Percentiles rank a stretch among this genome's conserved stretches.
Evolutionary conservation across 2,113 vertebrate genomes (phyloP).

Genomic region (Rousettus leschenaultii): DNA sequence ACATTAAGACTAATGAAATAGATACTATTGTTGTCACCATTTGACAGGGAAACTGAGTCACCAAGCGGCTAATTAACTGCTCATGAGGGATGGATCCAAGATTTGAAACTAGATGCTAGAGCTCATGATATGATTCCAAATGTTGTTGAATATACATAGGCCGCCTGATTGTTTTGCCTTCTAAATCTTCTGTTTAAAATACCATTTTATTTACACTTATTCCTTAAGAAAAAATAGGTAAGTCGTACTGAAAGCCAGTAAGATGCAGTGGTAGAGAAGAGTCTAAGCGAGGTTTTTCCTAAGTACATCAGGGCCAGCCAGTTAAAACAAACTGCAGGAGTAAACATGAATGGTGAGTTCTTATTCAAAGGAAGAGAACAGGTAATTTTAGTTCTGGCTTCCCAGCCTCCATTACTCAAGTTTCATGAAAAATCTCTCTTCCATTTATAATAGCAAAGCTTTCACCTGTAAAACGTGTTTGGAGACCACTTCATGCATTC

Average conservation of each 20-base stretch:
- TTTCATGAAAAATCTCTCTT: neutral
- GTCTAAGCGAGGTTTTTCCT: neutral
- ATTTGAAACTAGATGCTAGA: neutral
- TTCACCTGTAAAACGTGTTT: neutral
- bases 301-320: neutral
- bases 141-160: neutral
- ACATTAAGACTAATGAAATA: neutral
- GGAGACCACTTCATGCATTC: neutral
- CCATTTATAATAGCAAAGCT: neutral
- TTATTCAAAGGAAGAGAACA: neutral
- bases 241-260: neutral
- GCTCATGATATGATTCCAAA: neutral
- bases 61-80: neutral
- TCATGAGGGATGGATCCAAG: neutral
- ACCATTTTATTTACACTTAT: neutral
- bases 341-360: neutral
- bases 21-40: neutral
- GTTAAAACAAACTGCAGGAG: neutral
- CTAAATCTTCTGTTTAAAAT: slow-evolving; percentile 16
- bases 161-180: neutral
- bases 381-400: neutral
- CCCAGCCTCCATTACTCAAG: slow-evolving; percentile 13
- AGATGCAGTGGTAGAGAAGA: neutral
- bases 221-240: neutral
- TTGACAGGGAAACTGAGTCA: neutral